Evolutionary conservation across 2,113 vertebrate species (phyloP).

Genomic region (Pterophyllum scalare): DNA sequence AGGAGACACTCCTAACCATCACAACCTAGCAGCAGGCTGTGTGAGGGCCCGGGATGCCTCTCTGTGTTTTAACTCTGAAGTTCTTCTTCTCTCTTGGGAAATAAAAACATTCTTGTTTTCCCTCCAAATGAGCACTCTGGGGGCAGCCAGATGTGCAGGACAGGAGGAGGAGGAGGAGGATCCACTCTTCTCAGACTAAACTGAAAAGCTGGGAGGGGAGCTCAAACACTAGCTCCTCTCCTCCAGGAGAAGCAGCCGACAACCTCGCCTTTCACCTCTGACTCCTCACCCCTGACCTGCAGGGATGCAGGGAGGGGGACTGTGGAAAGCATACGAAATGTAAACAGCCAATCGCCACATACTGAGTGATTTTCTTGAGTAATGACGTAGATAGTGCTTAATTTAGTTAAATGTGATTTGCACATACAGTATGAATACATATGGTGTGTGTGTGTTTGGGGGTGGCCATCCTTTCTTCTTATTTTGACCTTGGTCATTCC

Average conservation of each 20-base stretch:
- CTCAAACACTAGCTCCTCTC: constrained; percentile 63
- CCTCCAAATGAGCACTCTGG: constrained; percentile 77
- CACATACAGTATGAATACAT: constrained; percentile 23
- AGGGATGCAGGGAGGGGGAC: constrained; percentile 23
- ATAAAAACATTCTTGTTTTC: constrained; percentile 83
- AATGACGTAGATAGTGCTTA: constrained; percentile 22
- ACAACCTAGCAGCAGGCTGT: constrained; percentile 43
- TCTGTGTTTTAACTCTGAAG: constrained; percentile 71
- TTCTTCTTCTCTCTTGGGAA: constrained; percentile 77
- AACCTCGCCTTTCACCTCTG: constrained; percentile 68
- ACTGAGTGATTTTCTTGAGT: constrained; percentile 17
- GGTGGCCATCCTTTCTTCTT: constrained; percentile 11
- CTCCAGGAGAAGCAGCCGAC: constrained; percentile 57
- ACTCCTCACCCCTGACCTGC: constrained; percentile 64
- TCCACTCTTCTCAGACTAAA: constrained; percentile 63
- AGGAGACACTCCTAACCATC: constrained; percentile 27
- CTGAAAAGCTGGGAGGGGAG: constrained; percentile 57
- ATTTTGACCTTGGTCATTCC: constrained; percentile 40
- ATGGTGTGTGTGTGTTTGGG: background rate
- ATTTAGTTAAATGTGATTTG: constrained; percentile 27
- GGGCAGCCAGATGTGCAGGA: constrained; percentile 77
- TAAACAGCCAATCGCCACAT: constrained; percentile 60
- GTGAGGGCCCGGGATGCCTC: constrained; percentile 68
- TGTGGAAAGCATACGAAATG: constrained; percentile 39
- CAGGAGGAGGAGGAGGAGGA: constrained; percentile 32